Evolutionary conservation across 2,797 vertebrate species (phyloP), one percentile per base, ranked within the genome.

Genomic region (Cichlasoma orientale): DNA sequence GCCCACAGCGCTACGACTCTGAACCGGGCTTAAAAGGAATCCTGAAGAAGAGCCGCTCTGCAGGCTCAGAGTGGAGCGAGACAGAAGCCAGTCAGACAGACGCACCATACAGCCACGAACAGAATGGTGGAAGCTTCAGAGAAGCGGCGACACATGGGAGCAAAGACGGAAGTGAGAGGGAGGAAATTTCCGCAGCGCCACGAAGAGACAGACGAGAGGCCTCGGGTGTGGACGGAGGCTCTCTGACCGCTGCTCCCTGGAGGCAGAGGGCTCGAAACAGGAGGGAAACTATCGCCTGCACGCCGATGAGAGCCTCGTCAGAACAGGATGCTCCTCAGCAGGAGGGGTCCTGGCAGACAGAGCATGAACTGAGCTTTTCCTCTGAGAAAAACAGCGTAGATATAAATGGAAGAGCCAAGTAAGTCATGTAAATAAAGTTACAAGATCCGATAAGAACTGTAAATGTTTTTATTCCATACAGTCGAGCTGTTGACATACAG

Each of bases 21-120:
- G 93, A 95, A 52, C 84, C 91, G 0, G 71, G 80, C 21, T 59
- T 96, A 77, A 94, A 93, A 72, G 92, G 96, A 55, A 96, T 96
- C 89, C 88, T 96, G 79, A 96, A 95, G 92, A 96, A 95, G 88
- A 92, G 91, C 75, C 33, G 69, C 63, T 85, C 87, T 1, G 88
- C 83, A 21, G 80, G 80, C 33, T 57, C 77, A 0, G 89, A 91
- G 18, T 59, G 85, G 88, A 86, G 73, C 69, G 21, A 59, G 75
- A 56, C 14, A 3, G 86, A 86, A 2, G 50, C 18, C n/a, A 16
- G 55, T 14, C 86, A 55, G 58, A 21, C 6, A 44, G 88, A 88
- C 0, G 29, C 16, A 2, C 27, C 82, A 0, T 1, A 44, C 41
- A 31, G 70, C 61, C 88, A 52, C 1, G 80, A 79, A 41, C 88